Percentiles rank a stretch among this genome's conserved stretches.
phyloP scores from a whole-genome alignment of 1,140 invertebrate genomes.

The Campoletis sonorensis region DNA sequence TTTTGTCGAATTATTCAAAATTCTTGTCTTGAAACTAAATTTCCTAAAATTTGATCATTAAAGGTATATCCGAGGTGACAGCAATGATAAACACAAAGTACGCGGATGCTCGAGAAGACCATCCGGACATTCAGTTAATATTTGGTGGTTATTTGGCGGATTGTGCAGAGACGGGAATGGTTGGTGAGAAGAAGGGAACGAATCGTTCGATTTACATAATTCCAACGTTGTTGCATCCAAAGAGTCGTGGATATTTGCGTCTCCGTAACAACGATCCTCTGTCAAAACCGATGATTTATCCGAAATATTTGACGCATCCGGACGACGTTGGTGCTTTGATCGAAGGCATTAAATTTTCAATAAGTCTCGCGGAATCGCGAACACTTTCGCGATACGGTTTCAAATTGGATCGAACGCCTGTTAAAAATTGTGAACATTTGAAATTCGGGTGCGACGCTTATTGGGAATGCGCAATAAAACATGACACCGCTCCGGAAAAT shows the following conservation, averaged over 20 bases:
- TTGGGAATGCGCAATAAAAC: constrained; percentile 87
- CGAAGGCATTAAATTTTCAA: constrained; percentile 85
- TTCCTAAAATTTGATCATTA: constrained; percentile 39
- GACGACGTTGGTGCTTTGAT: constrained; percentile 85
- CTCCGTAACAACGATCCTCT: constrained; percentile 86
- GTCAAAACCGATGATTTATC: constrained; percentile 88
- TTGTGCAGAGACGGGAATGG: constrained; percentile 90
- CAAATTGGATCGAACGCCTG: constrained; percentile 82
- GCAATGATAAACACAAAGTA: constrained; percentile 90
- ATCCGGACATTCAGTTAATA: constrained; percentile 91
- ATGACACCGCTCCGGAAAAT: constrained; percentile 88
- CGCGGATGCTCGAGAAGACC: constrained; percentile 83
- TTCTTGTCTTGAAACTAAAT: too few species aligned
- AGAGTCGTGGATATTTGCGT: constrained; percentile 86
- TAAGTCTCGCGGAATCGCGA: constrained; percentile 81
- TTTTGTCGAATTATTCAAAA: too few species aligned
- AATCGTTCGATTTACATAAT: constrained; percentile 79
- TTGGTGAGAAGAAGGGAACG: constrained; percentile 81
- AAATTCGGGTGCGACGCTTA: constrained; percentile 87
- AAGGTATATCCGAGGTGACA: constrained; percentile 88
- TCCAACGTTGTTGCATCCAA: constrained; percentile 85
- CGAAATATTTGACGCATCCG: constrained; percentile 88
- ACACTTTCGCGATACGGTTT: constrained; percentile 84
- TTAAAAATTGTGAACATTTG: constrained; percentile 83
- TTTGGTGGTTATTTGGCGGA: constrained; percentile 90